Conservation (phyloP, 2,797 vertebrate genomes). For the Cynodonichthys magdalenae region DNA sequence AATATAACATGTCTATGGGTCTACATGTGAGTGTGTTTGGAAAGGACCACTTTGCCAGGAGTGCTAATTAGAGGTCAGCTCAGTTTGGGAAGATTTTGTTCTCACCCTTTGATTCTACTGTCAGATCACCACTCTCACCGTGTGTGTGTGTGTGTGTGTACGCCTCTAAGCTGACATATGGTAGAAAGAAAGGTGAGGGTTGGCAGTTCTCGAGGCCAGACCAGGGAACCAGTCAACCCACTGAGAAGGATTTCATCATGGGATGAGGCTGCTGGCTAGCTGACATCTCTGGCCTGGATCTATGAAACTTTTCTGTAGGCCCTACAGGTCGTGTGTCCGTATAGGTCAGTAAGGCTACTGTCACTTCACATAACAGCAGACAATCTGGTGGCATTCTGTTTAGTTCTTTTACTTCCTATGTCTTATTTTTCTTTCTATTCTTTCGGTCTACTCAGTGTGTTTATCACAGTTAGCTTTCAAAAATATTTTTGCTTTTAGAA, state of each 20-base stretch:
- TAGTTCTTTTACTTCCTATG: slow-evolving; percentile 23
- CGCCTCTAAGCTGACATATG: slow-evolving; percentile 59
- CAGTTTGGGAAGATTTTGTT: slow-evolving; percentile 79
- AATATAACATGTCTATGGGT: slow-evolving; percentile 47
- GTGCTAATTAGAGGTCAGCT: slow-evolving; percentile 85
- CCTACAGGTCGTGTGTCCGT: slow-evolving; percentile 52
- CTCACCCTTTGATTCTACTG: slow-evolving; percentile 67
- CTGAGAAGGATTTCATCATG: slow-evolving; percentile 62
- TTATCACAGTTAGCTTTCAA: background rate
- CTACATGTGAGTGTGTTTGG: slow-evolving; percentile 73
- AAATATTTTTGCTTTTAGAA: background rate
- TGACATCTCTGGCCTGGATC: slow-evolving; percentile 60
- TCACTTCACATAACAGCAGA: slow-evolving; percentile 69
- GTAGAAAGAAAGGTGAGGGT: slow-evolving; percentile 60
- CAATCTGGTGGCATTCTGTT: slow-evolving; percentile 30
- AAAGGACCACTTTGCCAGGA: slow-evolving; percentile 80
- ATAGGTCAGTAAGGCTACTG: slow-evolving; percentile 67
- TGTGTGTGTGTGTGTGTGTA: slow-evolving; percentile 18
- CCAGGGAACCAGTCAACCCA: slow-evolving; percentile 54
- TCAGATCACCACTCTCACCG: slow-evolving; percentile 71
- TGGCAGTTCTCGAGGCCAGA: slow-evolving; percentile 63
- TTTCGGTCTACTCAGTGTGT: background rate
- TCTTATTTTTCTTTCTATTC: slow-evolving; percentile 4
- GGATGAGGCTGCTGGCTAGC: slow-evolving; percentile 57
- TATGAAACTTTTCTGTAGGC: slow-evolving; percentile 50